phyloP scores from a whole-genome alignment of 1,140 invertebrate genomes.

The Harpegnathos saltator region DNA sequence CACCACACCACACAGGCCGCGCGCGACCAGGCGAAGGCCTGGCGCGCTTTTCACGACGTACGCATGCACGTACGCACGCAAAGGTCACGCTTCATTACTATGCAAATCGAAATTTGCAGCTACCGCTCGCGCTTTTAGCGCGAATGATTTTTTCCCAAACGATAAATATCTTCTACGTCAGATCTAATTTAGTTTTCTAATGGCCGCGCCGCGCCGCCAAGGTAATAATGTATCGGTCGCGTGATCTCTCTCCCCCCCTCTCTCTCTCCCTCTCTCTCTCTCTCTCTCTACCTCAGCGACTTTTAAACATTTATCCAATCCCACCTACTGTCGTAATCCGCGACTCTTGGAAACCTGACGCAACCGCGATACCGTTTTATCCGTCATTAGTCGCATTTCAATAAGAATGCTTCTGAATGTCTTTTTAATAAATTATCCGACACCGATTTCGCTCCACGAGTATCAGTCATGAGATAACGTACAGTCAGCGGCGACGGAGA shows the following conservation, averaged over 20 bases:
- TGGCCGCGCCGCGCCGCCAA: not conserved
- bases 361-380: not conserved
- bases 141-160: constrained; percentile 11
- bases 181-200: constrained; percentile 21
- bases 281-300: no score
- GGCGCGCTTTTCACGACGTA: no score
- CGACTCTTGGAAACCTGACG: no score
- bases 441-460: no score
- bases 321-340: not conserved
- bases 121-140: constrained; percentile 6
- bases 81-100: constrained; percentile 32
- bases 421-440: not conserved
- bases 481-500: no score
- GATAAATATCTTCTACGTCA: constrained; percentile 5
- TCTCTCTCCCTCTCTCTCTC: no score
- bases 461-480: no score
- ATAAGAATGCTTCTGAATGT: not conserved
- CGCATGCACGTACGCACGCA: no score
- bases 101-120: constrained; percentile 47
- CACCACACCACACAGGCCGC: no score
- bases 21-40: not conserved
- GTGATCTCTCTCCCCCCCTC: no score
- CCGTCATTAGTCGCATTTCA: not conserved
- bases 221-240: not conserved
- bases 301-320: not conserved